phyloP scores from a whole-genome alignment of 1,140 invertebrate genomes.

The Trissolcus basalis region DNA sequence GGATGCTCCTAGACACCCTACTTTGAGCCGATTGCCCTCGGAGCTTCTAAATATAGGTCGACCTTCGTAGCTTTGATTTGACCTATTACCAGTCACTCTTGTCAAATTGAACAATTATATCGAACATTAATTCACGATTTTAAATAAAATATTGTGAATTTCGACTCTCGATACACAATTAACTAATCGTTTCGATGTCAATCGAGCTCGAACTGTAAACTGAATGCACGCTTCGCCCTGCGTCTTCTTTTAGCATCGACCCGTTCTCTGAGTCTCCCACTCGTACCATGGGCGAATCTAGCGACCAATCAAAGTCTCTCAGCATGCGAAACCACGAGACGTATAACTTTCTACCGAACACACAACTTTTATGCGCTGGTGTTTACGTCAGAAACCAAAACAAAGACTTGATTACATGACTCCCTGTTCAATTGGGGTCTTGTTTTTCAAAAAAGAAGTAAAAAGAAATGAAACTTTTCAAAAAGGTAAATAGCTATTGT shows the following conservation, averaged over 20 bases:
- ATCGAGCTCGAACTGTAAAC: constrained; percentile 58
- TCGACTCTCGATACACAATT: constrained; percentile 13
- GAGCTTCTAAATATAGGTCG: constrained; percentile 16
- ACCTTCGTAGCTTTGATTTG: neutral
- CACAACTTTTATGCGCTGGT: constrained; percentile 20
- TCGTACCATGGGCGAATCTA: constrained; percentile 3
- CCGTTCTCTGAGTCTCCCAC: constrained; percentile 49
- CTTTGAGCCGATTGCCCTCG: neutral
- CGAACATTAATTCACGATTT: neutral
- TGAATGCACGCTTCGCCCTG: constrained; percentile 57
- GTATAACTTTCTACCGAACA: constrained; percentile 34
- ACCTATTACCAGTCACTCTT: neutral
- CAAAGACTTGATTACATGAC: constrained; percentile 22
- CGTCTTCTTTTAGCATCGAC: constrained; percentile 67
- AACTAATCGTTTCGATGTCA: constrained; percentile 11
- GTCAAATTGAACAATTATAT: neutral
- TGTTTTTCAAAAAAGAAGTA: no score
- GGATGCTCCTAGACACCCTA: constrained; percentile 1
- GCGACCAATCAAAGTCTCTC: constrained; percentile 18
- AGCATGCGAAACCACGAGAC: constrained; percentile 25
- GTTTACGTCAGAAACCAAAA: constrained; percentile 42
- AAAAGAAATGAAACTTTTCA: no score
- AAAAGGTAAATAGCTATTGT: no score
- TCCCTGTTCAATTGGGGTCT: neutral
- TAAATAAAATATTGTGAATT: neutral